Percentiles rank a stretch among this genome's conserved stretches.
These are phyloP conservation scores for Macrobrachium nipponense DNA, from an alignment of 1,140 invertebrate genomes.

Conservation along the genomic window DNA sequence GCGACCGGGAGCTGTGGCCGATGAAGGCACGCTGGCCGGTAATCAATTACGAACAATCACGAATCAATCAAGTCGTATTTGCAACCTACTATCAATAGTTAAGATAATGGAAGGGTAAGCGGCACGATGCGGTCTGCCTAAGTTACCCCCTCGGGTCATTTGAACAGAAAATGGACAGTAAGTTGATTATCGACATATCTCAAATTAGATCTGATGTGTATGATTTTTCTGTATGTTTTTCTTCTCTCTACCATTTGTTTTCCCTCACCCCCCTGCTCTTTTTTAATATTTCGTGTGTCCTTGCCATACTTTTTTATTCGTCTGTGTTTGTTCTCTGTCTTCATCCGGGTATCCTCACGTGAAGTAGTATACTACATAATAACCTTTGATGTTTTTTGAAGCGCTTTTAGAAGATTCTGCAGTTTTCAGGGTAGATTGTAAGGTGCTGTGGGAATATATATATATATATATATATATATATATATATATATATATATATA, in stretches of 20 bases:
- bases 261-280: neutral
- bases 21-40: slow-evolving; percentile 40
- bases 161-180: slow-evolving; percentile 32
- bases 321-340: neutral
- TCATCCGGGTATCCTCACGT: too few relatives aligned
- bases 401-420: too few relatives aligned
- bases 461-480: too few relatives aligned
- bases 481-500: too few relatives aligned
- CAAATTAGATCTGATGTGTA: slow-evolving; percentile 48
- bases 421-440: too few relatives aligned
- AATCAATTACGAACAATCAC: slow-evolving; percentile 58
- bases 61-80: slow-evolving; percentile 54
- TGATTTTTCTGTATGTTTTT: slow-evolving; percentile 22
- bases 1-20: slow-evolving; percentile 25
- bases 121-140: slow-evolving; percentile 35
- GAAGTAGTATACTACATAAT: too few relatives aligned
- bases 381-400: too few relatives aligned
- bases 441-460: too few relatives aligned
- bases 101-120: slow-evolving; percentile 32
- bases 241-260: neutral
- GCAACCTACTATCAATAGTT: slow-evolving; percentile 51
- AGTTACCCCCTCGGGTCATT: slow-evolving; percentile 18
- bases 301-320: neutral
- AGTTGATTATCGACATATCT: slow-evolving; percentile 52
- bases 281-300: too few relatives aligned